phyloP scores from a whole-genome alignment of 2,797 vertebrate genomes.

The Siniperca undulata region DNA sequence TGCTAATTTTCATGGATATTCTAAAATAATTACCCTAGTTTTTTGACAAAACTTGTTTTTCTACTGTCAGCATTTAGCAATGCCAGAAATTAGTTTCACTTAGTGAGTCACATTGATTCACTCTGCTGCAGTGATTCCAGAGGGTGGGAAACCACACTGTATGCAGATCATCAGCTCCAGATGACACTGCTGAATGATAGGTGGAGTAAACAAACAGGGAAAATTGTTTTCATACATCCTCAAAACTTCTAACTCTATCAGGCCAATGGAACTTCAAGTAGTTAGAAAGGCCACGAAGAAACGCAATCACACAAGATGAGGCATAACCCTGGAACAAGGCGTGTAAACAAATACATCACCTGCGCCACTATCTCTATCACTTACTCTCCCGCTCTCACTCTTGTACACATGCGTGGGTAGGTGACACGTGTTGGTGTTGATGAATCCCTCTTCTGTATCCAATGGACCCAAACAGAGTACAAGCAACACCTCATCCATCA shows the following conservation, averaged over 20 bases:
- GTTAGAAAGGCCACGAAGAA: conserved; percentile 21
- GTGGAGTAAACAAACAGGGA: conserved; percentile 46
- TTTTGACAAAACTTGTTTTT: conserved; percentile 43
- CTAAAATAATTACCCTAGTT: conserved; percentile 58
- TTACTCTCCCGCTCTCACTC: conserved; percentile 44
- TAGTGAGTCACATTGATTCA: conserved; percentile 74
- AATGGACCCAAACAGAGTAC: conserved; percentile 72
- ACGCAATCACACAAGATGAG: conserved; percentile 38
- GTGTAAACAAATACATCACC: conserved; percentile 78
- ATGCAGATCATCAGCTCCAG: conserved; percentile 57
- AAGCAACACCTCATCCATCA: conserved; percentile 83
- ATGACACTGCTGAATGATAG: conserved; percentile 60
- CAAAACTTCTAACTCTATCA: conserved; percentile 33
- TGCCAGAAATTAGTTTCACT: conserved; percentile 76
- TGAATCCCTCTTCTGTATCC: conserved; percentile 76
- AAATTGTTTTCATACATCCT: conserved; percentile 35
- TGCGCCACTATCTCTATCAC: conserved; percentile 53
- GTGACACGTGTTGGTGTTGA: conserved; percentile 73
- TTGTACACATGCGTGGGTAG: conserved; percentile 45
- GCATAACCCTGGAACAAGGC: conserved; percentile 61
- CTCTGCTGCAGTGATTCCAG: conserved; percentile 59
- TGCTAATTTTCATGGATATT: conserved; percentile 41
- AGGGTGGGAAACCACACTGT: conserved; percentile 49
- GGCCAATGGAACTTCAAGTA: conserved; percentile 27
- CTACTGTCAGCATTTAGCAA: conserved; percentile 54